Evolutionary conservation across 2,797 vertebrate species (phyloP).

Genomic region (Paratrypauchen microcephalus): DNA sequence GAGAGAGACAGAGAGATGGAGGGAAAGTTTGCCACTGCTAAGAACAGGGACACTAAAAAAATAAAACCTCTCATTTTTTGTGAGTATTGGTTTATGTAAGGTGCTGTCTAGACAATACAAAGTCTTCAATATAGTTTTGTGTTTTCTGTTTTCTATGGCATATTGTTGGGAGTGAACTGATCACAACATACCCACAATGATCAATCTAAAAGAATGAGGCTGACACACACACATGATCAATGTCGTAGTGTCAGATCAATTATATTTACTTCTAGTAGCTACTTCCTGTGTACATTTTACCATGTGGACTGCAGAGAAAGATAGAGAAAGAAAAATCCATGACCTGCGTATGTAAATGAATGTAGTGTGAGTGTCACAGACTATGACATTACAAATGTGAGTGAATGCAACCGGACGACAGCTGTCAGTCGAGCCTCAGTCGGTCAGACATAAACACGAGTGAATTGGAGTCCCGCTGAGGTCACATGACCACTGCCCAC

Average conservation of each 20-base stretch:
- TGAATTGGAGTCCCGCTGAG: conserved; percentile 70
- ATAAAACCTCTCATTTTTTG: too few species aligned
- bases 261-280: background rate
- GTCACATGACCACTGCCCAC: conserved; percentile 66
- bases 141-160: too few species aligned
- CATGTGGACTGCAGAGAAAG: background rate
- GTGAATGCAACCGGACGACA: conserved; percentile 62
- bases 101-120: too few species aligned
- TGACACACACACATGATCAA: too few species aligned
- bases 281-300: background rate
- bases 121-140: too few species aligned
- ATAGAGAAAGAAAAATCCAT: background rate
- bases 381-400: conserved; percentile 39
- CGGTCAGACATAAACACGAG: conserved; percentile 44
- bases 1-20: conserved; percentile 8
- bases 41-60: conserved; percentile 35
- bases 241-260: background rate
- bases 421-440: conserved; percentile 70
- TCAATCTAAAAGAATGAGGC: too few species aligned
- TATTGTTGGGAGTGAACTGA: too few species aligned
- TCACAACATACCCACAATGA: too few species aligned
- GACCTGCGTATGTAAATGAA: background rate
- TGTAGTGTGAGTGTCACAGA: conserved; percentile 24
- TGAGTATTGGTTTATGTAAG: too few species aligned
- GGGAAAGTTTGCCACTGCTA: conserved; percentile 38